Conservation (phyloP, 2,113 vertebrate species). For the Noctilio leporinus region DNA sequence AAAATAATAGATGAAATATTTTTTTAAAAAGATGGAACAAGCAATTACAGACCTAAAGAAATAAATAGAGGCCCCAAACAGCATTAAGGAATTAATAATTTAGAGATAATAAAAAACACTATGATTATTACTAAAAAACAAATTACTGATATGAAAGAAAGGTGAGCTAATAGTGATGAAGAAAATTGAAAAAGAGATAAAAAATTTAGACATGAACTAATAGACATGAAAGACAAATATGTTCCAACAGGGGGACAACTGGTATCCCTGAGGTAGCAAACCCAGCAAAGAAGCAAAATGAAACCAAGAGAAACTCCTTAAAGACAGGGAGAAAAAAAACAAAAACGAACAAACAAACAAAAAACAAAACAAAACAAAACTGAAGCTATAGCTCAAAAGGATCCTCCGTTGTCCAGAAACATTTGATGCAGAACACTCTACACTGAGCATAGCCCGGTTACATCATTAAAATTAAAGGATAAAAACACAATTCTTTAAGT, state of each 20-base stretch:
- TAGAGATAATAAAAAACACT: not conserved
- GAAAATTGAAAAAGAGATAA: not conserved
- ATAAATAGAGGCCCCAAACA: not conserved
- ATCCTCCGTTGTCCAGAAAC: not conserved
- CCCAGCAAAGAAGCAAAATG: not conserved
- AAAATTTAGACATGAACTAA: not conserved
- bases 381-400: not conserved
- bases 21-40: too few species aligned
- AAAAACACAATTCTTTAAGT: slow-evolving; percentile 1
- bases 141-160: not conserved
- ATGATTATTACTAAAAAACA: not conserved
- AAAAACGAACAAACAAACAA: too few species aligned
- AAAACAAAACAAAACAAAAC: too few species aligned
- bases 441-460: not conserved
- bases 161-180: not conserved
- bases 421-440: not conserved
- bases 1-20: too few species aligned
- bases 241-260: not conserved
- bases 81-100: not conserved
- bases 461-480: slow-evolving; percentile 5
- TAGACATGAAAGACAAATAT: not conserved
- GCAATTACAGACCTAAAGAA: not conserved
- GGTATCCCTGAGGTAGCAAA: not conserved
- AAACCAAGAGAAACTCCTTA: not conserved
- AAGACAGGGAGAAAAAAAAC: not conserved